phyloP scores from a whole-genome alignment of 2,888 invertebrate genomes.

The Hemicrepidius hirtus region DNA sequence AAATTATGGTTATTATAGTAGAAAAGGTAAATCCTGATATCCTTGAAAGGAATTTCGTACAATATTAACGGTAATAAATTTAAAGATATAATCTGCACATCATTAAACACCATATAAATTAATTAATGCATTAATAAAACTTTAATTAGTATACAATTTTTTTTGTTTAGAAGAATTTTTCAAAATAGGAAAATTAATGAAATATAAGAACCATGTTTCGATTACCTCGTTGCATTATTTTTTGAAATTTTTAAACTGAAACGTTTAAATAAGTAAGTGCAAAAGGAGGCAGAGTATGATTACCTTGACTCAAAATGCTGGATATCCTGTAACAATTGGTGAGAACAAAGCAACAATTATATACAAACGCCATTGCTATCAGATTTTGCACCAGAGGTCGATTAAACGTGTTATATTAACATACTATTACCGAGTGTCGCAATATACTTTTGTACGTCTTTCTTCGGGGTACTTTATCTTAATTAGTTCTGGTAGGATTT shows the following conservation, averaged over 20 bases:
- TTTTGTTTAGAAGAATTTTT: too few species aligned
- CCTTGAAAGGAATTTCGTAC: conserved; percentile 13
- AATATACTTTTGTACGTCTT: conserved; percentile 42
- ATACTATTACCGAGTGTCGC: conserved; percentile 49
- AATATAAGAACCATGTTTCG: too few species aligned
- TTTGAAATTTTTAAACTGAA: not conserved
- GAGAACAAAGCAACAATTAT: conserved; percentile 59
- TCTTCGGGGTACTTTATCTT: conserved; percentile 37
- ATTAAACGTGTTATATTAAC: conserved; percentile 53
- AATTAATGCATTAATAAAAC: not conserved
- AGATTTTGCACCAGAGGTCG: conserved; percentile 54
- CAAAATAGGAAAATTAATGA: too few species aligned
- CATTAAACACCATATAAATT: not conserved
- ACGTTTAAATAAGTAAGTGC: not conserved
- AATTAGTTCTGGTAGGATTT: conserved; percentile 47
- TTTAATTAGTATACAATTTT: too few species aligned
- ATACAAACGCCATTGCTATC: conserved; percentile 52
- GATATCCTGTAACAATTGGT: conserved; percentile 57
- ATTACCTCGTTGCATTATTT: too few species aligned
- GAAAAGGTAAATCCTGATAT: not conserved
- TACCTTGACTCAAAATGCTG: conserved; percentile 56
- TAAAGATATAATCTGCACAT: not conserved
- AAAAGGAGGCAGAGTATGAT: conserved; percentile 19
- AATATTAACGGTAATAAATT: conserved; percentile 17
- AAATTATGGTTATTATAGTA: too few species aligned